phyloP scores from a whole-genome alignment of 2,888 invertebrate species.

The Nymphalis urticae region DNA sequence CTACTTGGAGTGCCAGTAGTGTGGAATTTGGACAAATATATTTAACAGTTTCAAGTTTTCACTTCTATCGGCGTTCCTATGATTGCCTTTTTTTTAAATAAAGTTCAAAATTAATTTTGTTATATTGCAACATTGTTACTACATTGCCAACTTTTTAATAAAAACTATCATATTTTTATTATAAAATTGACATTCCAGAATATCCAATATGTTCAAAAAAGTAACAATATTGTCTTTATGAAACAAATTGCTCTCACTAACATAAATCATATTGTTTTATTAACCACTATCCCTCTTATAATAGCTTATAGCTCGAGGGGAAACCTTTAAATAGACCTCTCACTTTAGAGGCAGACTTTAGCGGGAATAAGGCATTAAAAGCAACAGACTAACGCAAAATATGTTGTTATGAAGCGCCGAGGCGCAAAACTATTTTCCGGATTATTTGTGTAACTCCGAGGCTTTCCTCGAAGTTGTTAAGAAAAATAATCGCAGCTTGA shows the following conservation, averaged over 20 bases:
- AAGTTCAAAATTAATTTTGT: too few relatives aligned
- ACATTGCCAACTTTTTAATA: too few relatives aligned
- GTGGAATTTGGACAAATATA: too few relatives aligned
- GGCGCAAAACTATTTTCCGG: slow-evolving; percentile 57
- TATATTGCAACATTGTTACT: too few relatives aligned
- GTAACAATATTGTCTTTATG: slow-evolving; percentile 1
- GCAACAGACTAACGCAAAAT: slow-evolving; percentile 53
- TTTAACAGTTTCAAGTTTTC: too few relatives aligned
- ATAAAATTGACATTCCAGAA: neutral
- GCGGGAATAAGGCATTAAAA: slow-evolving; percentile 43
- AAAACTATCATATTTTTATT: too few relatives aligned
- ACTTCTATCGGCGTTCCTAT: too few relatives aligned
- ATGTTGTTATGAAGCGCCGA: slow-evolving; percentile 57
- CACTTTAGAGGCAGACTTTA: slow-evolving; percentile 41
- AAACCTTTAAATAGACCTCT: slow-evolving; percentile 50
- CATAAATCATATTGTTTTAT: slow-evolving; percentile 29
- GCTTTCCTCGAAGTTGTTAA: slow-evolving; percentile 54
- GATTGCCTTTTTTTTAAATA: too few relatives aligned
- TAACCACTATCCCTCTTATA: slow-evolving; percentile 36
- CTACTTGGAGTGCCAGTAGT: too few relatives aligned
- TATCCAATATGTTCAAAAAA: neutral
- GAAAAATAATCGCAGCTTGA: slow-evolving; percentile 55
- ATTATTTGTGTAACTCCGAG: slow-evolving; percentile 62
- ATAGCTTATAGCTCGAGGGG: slow-evolving; percentile 39
- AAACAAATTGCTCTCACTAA: slow-evolving; percentile 3